Evolutionary conservation across 2,113 vertebrate genomes (phyloP).

Genomic region (Falco punctatus): DNA sequence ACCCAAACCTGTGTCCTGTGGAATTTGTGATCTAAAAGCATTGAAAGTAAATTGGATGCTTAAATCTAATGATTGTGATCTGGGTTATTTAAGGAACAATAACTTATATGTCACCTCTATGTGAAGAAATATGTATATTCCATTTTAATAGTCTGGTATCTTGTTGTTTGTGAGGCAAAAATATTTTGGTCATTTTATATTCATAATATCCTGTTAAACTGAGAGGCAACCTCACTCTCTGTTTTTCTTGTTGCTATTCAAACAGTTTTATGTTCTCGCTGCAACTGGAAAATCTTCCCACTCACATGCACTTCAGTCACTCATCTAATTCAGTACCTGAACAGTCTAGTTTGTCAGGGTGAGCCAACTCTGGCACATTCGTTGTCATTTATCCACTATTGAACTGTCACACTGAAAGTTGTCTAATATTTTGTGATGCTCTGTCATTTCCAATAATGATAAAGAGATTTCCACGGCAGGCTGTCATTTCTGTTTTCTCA

Average conservation of each 20-base stretch:
- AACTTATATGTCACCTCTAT: neutral
- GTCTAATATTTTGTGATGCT: conserved; percentile 16
- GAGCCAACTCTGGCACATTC: neutral
- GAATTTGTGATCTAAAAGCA: neutral
- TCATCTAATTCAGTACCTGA: neutral
- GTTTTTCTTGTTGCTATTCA: neutral
- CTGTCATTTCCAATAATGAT: neutral
- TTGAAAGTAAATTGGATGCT: neutral
- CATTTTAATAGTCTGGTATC: neutral
- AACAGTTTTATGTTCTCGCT: neutral
- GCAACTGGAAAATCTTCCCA: neutral
- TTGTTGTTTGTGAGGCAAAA: neutral
- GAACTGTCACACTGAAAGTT: neutral
- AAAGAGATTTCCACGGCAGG: neutral
- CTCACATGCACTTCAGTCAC: neutral
- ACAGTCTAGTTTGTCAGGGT: neutral
- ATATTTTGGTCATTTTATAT: neutral
- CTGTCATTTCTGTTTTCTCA: conserved; percentile 36
- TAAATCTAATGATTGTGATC: neutral
- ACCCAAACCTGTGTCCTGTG: neutral
- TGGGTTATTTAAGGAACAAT: neutral
- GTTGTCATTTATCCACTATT: neutral
- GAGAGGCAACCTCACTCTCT: neutral
- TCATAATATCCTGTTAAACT: neutral
- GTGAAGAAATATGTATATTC: neutral